Conservation (phyloP, 2,113 vertebrate species). For the Paratilapia polleni region DNA sequence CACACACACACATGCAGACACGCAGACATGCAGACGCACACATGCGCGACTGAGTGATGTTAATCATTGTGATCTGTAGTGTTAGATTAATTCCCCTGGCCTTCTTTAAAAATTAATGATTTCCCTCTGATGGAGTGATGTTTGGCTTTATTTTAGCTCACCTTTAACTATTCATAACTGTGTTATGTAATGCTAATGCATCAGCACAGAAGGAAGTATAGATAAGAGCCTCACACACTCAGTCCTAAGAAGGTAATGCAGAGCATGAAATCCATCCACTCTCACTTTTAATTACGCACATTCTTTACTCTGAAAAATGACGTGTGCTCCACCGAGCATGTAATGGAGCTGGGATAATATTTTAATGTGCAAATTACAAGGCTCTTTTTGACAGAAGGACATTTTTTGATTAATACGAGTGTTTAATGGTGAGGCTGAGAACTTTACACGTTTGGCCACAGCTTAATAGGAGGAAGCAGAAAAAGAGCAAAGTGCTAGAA, state of each 20-base stretch:
- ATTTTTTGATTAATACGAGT: slow-evolving; percentile 3
- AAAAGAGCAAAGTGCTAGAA: not conserved
- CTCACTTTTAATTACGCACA: slow-evolving; percentile 55
- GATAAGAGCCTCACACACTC: slow-evolving; percentile 27
- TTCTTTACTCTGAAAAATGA: slow-evolving; percentile 37
- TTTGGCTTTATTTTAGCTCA: slow-evolving; percentile 71
- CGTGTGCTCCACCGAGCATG: slow-evolving; percentile 30
- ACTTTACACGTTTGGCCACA: not conserved
- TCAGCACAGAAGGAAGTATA: slow-evolving; percentile 23
- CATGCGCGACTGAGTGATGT: slow-evolving; percentile 9
- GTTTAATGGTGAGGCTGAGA: not conserved
- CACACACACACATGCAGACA: not conserved
- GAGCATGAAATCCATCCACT: slow-evolving; percentile 56
- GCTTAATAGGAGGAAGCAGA: not conserved
- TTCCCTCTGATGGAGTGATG: slow-evolving; percentile 59
- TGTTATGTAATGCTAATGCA: slow-evolving; percentile 59
- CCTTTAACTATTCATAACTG: slow-evolving; percentile 71
- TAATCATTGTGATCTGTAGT: slow-evolving; percentile 51
- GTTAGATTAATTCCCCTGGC: slow-evolving; percentile 53
- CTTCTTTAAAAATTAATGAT: slow-evolving; percentile 71
- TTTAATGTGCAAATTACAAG: slow-evolving; percentile 30
- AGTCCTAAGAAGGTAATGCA: slow-evolving; percentile 39
- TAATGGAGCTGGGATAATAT: slow-evolving; percentile 38
- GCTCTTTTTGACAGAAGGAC: not conserved
- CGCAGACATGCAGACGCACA: slow-evolving; percentile 11